These are phyloP conservation scores for Malacosoma neustria DNA, from an alignment of 2,888 invertebrate genomes.

Conservation along the genomic window DNA sequence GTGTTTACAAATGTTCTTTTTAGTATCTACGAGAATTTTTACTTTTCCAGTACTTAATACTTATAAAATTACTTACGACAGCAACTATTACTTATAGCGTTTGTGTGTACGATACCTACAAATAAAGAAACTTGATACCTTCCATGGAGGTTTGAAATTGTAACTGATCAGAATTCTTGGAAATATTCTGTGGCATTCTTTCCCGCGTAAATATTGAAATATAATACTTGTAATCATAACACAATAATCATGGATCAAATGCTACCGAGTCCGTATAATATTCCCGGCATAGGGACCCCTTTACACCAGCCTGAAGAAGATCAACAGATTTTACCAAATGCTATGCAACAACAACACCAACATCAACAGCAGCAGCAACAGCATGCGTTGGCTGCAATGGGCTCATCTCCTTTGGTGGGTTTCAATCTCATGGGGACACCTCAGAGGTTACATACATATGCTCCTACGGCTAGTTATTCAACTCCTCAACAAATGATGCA, in stretches of 20 bases:
- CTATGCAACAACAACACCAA: slow-evolving; percentile 85
- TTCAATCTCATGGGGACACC: slow-evolving; percentile 79
- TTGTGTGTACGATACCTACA: too few species aligned
- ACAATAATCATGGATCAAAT: slow-evolving; percentile 86
- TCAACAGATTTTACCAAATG: slow-evolving; percentile 90
- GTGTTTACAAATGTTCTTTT: too few species aligned
- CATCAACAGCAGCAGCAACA: slow-evolving; percentile 81
- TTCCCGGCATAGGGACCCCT: slow-evolving; percentile 93
- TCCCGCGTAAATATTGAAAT: background rate
- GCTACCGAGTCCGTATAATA: slow-evolving; percentile 91
- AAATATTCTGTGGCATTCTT: too few species aligned
- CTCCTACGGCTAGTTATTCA: slow-evolving; percentile 83
- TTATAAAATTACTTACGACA: too few species aligned
- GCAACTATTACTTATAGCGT: too few species aligned
- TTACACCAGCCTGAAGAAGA: slow-evolving; percentile 93
- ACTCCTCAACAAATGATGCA: slow-evolving; percentile 92
- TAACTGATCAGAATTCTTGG: too few species aligned
- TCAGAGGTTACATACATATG: slow-evolving; percentile 84
- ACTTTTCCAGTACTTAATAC: too few species aligned
- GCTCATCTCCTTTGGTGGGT: slow-evolving; percentile 75
- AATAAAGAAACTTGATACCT: too few species aligned
- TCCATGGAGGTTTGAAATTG: background rate
- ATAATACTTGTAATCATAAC: background rate
- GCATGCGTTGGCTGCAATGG: slow-evolving; percentile 74
- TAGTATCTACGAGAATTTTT: too few species aligned